Evolutionary conservation across 1,140 invertebrate species (phyloP), one percentile per base, ranked within the genome.

Genomic region (Trichonephila inaurata): DNA sequence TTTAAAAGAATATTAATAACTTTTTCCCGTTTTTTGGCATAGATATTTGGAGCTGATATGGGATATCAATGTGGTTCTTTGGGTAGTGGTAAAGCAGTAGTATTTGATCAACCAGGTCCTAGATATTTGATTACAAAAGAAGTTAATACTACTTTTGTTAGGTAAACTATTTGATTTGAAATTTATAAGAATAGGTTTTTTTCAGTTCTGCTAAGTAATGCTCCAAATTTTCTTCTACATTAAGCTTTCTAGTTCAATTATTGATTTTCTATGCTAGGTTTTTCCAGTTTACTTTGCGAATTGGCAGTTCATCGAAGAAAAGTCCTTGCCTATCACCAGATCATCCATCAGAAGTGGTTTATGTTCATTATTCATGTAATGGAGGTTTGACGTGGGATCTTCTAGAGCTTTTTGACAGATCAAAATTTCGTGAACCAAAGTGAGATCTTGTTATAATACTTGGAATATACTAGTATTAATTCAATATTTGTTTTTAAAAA

Each of bases 311-410:
- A 58, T 96, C 96, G 16, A 93, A 94, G 10, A 95, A 93, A 51
- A 96, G 96, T 40, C 94, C 91, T 16, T 96, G 96, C 94, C 96
- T 96, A 10, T 95, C 96, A 18, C 95, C 96, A 24, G 95, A 96
- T 93, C 77, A 95, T 10, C 94, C 94, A 14, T 94, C 91, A 24
- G 96, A 96, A 94, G 94, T 94, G 18, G 95, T 96, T 1, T 95
- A 96, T 69, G 95, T 96, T 12, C 96, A 96, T 94, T 96, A 95
- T 87, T 95, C 96, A 0, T 96, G 96, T 91, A 95, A 96, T 95
- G 96, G 96, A 14, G 96, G 95, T 0, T 89, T 96, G 1, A 95
- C 94, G 1, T 96, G 96, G 96, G 64, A 95, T 14, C 94, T 96
- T 2, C 95, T 96, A 21, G 95, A 95, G 94, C 94, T 95, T 19